Conservation (phyloP, 92 coral and sea anemone species). For the Heliopora coerulea region DNA sequence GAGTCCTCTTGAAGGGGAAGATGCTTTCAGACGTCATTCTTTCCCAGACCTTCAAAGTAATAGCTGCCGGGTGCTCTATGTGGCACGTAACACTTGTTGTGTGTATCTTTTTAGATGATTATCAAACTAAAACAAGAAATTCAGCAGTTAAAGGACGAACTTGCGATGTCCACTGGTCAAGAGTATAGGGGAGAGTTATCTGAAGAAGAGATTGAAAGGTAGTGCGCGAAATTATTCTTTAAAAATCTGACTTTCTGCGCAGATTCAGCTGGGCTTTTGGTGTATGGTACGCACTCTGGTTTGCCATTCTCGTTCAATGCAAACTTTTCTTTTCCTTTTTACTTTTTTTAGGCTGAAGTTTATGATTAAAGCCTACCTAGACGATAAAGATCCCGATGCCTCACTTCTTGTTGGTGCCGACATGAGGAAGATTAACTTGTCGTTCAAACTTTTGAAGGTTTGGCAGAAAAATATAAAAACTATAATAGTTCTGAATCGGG, state of each 20-base stretch:
- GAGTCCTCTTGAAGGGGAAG: no score
- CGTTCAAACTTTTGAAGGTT: slow-evolving; percentile 84
- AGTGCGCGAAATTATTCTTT: background rate
- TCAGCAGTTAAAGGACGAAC: slow-evolving; percentile 87
- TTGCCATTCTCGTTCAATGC: no score
- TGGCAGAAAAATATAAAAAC: background rate
- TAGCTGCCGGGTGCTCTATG: no score
- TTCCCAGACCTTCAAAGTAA: no score
- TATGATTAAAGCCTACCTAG: slow-evolving; percentile 74
- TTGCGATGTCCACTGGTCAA: slow-evolving; percentile 89
- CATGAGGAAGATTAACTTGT: slow-evolving; percentile 87
- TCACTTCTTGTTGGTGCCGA: slow-evolving; percentile 85
- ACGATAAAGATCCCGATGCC: slow-evolving; percentile 82
- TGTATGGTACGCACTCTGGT: no score
- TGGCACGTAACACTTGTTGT: no score
- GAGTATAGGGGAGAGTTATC: slow-evolving; percentile 81
- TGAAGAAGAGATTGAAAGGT: slow-evolving; percentile 90
- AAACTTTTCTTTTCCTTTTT: no score
- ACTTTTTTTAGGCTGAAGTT: slow-evolving; percentile 56
- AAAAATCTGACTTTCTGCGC: no score
- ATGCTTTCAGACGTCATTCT: no score
- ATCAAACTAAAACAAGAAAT: slow-evolving; percentile 81
- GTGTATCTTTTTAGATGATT: slow-evolving; percentile 70
- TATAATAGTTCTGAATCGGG: background rate
- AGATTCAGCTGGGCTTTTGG: no score